phyloP scores from a whole-genome alignment of 2,113 vertebrate genomes.

The Toxotes chatareus region DNA sequence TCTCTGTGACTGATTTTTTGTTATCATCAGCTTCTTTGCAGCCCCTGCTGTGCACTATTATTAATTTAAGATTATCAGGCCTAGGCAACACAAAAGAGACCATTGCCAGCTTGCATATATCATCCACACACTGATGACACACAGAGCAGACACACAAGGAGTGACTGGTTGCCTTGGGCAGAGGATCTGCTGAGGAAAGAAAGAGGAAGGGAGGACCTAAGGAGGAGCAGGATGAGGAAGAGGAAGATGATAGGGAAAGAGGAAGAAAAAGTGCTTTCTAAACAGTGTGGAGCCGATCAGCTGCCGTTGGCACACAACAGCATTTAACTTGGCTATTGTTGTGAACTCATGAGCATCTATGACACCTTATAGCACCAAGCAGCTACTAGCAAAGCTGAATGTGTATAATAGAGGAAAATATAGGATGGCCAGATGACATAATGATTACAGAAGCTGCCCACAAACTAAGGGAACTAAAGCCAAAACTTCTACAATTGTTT shows the following conservation, averaged over 20 bases:
- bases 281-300: slow-evolving; percentile 29
- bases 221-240: slow-evolving; percentile 41
- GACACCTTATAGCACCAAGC: neutral
- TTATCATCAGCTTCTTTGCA: too few relatives aligned
- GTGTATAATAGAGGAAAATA: neutral
- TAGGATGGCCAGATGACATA: neutral
- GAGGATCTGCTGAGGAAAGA: slow-evolving; percentile 27
- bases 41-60: neutral
- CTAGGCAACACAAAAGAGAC: slow-evolving; percentile 2
- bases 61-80: neutral
- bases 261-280: slow-evolving; percentile 75
- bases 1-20: too few relatives aligned
- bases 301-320: slow-evolving; percentile 30
- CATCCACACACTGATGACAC: slow-evolving; percentile 2
- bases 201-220: slow-evolving; percentile 64
- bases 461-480: neutral
- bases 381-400: neutral
- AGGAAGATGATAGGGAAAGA: slow-evolving; percentile 58
- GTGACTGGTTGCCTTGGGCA: neutral
- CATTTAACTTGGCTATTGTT: neutral
- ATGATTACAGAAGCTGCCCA: neutral
- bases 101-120: neutral
- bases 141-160: slow-evolving; percentile 15
- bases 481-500: neutral
- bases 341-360: slow-evolving; percentile 27